phyloP scores from a whole-genome alignment of 2,797 vertebrate genomes.

The Natrix natrix region DNA sequence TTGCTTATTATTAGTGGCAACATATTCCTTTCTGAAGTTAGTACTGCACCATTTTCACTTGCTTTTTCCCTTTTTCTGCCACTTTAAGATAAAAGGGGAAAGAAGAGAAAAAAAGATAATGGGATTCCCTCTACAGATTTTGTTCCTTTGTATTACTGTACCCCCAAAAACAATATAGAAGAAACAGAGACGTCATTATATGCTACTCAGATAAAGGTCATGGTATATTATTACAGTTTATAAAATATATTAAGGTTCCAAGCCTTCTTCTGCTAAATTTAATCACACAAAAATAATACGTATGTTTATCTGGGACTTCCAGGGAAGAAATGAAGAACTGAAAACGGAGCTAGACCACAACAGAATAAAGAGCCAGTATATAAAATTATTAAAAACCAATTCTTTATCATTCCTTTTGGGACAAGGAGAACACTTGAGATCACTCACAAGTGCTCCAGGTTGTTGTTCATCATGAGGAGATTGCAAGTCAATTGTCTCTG shows the following conservation, averaged over 20 bases:
- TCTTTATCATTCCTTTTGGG: not conserved
- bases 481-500: not conserved
- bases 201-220: conserved; percentile 16
- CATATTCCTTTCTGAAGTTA: conserved; percentile 33
- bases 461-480: not conserved
- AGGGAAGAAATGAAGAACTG: not conserved
- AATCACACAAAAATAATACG: not conserved
- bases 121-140: not conserved
- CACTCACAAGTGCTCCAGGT: no score
- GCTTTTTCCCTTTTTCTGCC: conserved; percentile 1
- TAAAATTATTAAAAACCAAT: not conserved
- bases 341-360: not conserved
- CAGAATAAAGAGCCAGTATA: not conserved
- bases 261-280: not conserved
- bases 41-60: conserved; percentile 42
- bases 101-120: conserved; percentile 34
- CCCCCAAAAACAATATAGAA: not conserved
- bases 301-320: not conserved
- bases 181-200: conserved; percentile 5
- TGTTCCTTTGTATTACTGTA: not conserved
- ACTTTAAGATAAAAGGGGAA: conserved; percentile 24
- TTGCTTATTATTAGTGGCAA: conserved; percentile 33
- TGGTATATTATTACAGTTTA: conserved; percentile 12
- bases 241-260: not conserved
- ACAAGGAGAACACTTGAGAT: not conserved